A percentile compares a stretch with the other conserved stretches of the same genome.
Conservation (phyloP, 2,797 vertebrate genomes). For the Eulemur mongoz region DNA sequence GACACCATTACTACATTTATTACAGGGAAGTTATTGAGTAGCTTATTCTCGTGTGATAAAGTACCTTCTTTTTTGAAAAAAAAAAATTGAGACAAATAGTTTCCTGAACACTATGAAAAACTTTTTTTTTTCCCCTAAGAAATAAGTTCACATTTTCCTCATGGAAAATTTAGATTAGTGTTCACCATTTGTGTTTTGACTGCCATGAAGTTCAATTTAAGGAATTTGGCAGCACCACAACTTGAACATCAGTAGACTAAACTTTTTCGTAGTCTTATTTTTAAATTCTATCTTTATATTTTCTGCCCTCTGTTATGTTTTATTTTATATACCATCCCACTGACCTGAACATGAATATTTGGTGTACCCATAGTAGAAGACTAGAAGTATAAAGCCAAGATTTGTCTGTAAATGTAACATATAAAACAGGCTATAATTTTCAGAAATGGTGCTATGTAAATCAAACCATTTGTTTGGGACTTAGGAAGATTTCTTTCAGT, state of each 20-base stretch:
- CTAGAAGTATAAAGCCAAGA: not conserved
- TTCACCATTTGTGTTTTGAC: constrained; percentile 55
- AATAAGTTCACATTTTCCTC: constrained; percentile 4
- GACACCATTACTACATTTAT: not conserved
- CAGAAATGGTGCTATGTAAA: not conserved
- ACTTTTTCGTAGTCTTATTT: constrained; percentile 27
- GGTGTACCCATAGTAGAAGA: not conserved
- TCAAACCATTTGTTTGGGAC: not conserved
- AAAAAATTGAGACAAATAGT: not conserved
- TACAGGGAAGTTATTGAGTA: not conserved
- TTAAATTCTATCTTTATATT: constrained; percentile 39
- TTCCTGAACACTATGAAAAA: constrained; percentile 4
- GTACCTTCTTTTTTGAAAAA: not conserved
- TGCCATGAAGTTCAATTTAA: constrained; percentile 31
- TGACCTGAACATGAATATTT: not conserved
- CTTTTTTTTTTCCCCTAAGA: not conserved
- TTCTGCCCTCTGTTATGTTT: not conserved
- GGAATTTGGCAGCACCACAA: constrained; percentile 13
- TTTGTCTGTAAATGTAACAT: not conserved
- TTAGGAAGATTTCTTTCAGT: not conserved
- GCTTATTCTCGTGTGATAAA: not conserved
- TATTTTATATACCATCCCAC: not conserved
- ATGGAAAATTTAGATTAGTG: not conserved
- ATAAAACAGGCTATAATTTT: not conserved
- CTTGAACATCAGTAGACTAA: not conserved